Evolutionary conservation across 2,113 vertebrate species (phyloP).

Genomic region (Synchiropus splendidus): DNA sequence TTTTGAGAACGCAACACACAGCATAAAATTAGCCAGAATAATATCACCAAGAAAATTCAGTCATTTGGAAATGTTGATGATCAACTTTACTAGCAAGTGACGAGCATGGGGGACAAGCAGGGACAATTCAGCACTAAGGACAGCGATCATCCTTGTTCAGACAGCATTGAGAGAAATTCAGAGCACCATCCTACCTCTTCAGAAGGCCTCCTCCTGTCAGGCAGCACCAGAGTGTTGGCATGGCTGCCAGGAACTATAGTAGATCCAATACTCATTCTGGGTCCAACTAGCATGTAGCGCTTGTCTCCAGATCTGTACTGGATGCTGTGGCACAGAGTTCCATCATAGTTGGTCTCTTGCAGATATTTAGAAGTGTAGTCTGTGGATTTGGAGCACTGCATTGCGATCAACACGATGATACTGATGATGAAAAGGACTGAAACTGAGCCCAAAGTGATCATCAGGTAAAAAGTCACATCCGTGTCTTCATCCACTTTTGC

Average conservation of each 20-base stretch:
- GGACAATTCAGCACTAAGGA: conserved; percentile 8
- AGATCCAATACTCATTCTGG: conserved; percentile 57
- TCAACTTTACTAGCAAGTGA: no score
- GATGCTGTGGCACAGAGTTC: conserved; percentile 49
- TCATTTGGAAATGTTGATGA: no score
- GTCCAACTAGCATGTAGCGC: conserved; percentile 60
- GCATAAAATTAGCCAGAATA: no score
- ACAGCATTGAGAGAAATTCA: neutral
- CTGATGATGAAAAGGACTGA: conserved; percentile 69
- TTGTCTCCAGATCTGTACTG: conserved; percentile 60
- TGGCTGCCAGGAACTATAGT: conserved; percentile 51
- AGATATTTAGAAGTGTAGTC: conserved; percentile 39
- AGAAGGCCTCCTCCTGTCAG: conserved; percentile 22
- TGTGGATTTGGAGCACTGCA: conserved; percentile 60
- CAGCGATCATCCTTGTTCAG: no score
- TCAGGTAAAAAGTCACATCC: conserved; percentile 67
- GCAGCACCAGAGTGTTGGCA: conserved; percentile 40
- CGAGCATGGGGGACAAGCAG: no score
- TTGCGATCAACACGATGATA: conserved; percentile 64
- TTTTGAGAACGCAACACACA: no score
- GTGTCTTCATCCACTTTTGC: conserved; percentile 68
- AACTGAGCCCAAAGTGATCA: conserved; percentile 69
- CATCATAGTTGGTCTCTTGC: conserved; percentile 37
- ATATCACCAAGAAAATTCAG: no score
- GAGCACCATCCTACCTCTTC: conserved; percentile 26